Evolutionary conservation across 2,113 vertebrate species (phyloP), one percentile per base, ranked within the genome.

Genomic region (Sigmodon hispidus): DNA sequence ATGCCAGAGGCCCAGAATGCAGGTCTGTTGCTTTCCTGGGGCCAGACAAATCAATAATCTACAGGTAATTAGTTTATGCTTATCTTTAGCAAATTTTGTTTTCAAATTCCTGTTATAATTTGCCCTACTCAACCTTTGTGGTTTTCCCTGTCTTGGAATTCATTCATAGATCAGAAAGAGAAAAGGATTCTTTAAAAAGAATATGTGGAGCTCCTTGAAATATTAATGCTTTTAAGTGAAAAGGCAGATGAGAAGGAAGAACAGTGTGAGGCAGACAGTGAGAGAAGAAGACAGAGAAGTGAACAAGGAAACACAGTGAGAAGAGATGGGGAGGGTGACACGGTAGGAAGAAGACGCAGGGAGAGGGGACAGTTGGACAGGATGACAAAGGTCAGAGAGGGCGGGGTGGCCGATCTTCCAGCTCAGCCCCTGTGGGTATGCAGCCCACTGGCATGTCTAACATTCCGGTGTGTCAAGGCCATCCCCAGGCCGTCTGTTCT

Each of bases 21-120:
- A 77, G 52, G 43, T 26, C 43, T 26, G 19, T 2, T 55, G 48
- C 67, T 91, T 95, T 91, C 67, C 86, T 77, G 19, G 63, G 67
- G 77, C 26, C 77, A 89, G n/a, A 76, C 13, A 89, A n/a, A 79
- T 79, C 77, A 96, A 11, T 93, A 80, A 84, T 72, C 63, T 93
- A 67, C 26, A 89, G 85, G 61, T 83, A 73, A 92, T 69, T 88
- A 92, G 29, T 69, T 89, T 76, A 90, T 3, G 13, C 34, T 87
- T 87, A 90, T 81, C 52, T 89, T 59, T 70, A 59, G 36, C 79
- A 96, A 94, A 94, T 92, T 89, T 94, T 94, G 87, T 52, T 91
- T 95, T 90, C 45, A 89, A 86, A 55, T 96, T 94, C 36, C 96
- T 92, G 87, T 63, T 87, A 73, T 43, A 15, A 90, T 73, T 94